Conservation (phyloP, 2,113 vertebrate genomes). For the Rhagologus leucostigma region DNA sequence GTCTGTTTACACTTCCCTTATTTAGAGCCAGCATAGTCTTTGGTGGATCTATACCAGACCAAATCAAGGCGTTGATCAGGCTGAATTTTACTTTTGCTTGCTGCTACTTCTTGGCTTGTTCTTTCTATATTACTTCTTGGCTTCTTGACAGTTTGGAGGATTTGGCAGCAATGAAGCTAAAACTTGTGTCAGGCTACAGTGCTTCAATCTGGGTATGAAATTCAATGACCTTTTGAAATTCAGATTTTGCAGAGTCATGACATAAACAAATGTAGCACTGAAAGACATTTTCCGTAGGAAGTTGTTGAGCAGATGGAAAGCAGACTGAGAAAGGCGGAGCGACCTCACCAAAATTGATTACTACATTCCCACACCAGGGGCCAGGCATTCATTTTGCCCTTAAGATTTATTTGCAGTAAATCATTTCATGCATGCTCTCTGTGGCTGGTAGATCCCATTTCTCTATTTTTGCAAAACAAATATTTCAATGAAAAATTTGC, state of each 20-base stretch:
- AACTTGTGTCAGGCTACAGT: neutral
- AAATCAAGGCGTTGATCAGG: neutral
- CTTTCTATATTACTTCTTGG: neutral
- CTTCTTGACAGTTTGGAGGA: neutral
- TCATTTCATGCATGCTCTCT: neutral
- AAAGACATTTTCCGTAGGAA: neutral
- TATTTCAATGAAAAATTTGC: neutral
- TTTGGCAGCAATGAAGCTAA: neutral
- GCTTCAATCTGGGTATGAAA: neutral
- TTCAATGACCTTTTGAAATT: neutral
- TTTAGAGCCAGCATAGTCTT: neutral
- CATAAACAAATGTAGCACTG: neutral
- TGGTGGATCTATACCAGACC: neutral
- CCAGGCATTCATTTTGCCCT: neutral
- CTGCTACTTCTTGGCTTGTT: neutral
- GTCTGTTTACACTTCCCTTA: neutral
- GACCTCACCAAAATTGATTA: neutral
- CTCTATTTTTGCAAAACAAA: neutral
- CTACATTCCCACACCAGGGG: neutral
- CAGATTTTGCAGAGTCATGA: neutral
- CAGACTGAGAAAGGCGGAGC: neutral
- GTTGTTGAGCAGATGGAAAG: neutral
- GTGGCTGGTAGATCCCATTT: neutral
- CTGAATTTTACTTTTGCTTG: neutral
- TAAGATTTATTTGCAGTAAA: neutral